These are phyloP conservation scores for Semaprochilodus insignis DNA, from an alignment of 2,797 vertebrate genomes.

Conservation along the genomic window DNA sequence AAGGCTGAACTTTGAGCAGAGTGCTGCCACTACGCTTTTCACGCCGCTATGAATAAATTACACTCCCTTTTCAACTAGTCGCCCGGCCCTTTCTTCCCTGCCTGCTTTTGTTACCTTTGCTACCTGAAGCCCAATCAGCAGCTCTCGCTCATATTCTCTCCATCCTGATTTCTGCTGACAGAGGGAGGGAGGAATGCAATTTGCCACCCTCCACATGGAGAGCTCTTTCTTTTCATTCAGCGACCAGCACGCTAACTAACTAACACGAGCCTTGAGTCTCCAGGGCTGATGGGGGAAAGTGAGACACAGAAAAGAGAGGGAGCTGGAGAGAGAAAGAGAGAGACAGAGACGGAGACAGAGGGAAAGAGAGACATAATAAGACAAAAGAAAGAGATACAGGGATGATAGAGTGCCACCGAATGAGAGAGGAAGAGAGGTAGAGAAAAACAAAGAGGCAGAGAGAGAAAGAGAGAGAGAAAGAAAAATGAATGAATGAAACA, in stretches of 20 bases:
- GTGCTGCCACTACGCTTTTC: slow-evolving; percentile 10
- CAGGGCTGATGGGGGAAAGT: slow-evolving; percentile 30
- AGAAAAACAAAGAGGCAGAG: neutral
- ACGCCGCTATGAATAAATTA: slow-evolving; percentile 48
- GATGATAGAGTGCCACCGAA: neutral
- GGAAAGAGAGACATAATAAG: neutral
- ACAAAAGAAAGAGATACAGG: slow-evolving; percentile 1
- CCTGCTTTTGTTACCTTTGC: slow-evolving; percentile 30
- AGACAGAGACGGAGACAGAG: too few species aligned
- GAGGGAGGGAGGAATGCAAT: slow-evolving; percentile 52
- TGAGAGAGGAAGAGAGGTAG: neutral
- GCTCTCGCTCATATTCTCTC: slow-evolving; percentile 43
- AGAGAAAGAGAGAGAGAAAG: neutral
- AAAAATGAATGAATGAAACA: neutral
- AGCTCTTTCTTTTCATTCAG: slow-evolving; percentile 47
- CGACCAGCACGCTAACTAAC: slow-evolving; percentile 54
- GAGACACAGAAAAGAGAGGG: slow-evolving; percentile 5
- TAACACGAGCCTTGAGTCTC: slow-evolving; percentile 46
- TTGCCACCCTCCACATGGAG: slow-evolving; percentile 49
- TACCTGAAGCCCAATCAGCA: slow-evolving; percentile 50
- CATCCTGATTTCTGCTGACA: slow-evolving; percentile 54
- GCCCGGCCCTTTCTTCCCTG: slow-evolving; percentile 17
- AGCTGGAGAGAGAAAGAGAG: too few species aligned
- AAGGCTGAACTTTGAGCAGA: neutral
- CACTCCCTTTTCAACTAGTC: slow-evolving; percentile 30